Conservation (phyloP, 1,140 invertebrate species). For the Elymnias hypermnestra region DNA sequence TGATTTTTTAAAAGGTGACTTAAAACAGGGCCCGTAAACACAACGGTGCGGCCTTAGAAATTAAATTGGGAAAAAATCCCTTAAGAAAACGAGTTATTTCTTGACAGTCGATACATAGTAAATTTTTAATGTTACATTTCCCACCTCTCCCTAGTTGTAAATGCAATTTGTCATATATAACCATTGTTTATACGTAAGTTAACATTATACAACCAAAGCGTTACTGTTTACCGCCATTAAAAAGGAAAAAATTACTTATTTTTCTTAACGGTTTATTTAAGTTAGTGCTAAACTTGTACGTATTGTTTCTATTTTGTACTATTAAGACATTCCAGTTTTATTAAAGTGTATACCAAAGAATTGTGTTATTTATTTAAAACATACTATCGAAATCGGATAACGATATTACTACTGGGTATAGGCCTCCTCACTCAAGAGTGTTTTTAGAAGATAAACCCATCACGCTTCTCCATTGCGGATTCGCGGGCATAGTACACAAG, state of each 20-base stretch:
- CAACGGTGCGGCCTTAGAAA: too few species aligned
- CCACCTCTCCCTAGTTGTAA: slow-evolving; percentile 14
- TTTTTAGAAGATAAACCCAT: too few species aligned
- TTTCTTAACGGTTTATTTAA: slow-evolving; percentile 19
- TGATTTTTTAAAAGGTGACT: too few species aligned
- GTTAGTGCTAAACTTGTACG: slow-evolving; percentile 18
- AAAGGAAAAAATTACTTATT: slow-evolving; percentile 31
- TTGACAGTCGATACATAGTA: background rate
- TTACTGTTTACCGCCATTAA: slow-evolving; percentile 55
- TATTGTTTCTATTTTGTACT: slow-evolving; percentile 37
- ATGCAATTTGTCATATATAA: slow-evolving; percentile 4
- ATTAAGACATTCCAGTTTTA: slow-evolving; percentile 63
- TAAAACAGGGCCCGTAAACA: too few species aligned
- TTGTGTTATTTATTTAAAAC: slow-evolving; percentile 33
- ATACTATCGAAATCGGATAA: too few species aligned
- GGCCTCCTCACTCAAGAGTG: too few species aligned
- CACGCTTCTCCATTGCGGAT: too few species aligned
- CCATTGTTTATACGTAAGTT: slow-evolving; percentile 12
- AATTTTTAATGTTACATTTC: background rate
- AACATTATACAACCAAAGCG: slow-evolving; percentile 45
- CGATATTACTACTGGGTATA: too few species aligned
- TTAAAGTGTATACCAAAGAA: slow-evolving; percentile 59
- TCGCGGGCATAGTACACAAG: too few species aligned
- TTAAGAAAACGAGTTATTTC: background rate
- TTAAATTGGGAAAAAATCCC: too few species aligned